Percentiles rank a stretch among this genome's conserved stretches.
phyloP scores from a whole-genome alignment of 1,140 invertebrate genomes.

The Brachionus calyciflorus region DNA sequence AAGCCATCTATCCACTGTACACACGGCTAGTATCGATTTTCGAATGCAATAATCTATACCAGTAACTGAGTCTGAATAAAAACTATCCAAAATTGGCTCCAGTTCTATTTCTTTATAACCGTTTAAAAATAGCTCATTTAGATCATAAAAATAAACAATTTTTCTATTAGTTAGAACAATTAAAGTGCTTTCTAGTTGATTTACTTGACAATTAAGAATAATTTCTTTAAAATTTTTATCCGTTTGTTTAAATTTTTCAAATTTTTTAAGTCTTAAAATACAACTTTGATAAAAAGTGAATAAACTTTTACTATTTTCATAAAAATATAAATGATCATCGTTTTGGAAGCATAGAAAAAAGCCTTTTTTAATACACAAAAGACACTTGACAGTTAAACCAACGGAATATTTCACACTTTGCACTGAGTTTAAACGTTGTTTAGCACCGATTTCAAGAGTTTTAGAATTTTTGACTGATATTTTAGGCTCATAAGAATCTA shows the following conservation, averaged over 20 bases:
- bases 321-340: conserved; percentile 4
- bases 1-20: conserved; percentile 76
- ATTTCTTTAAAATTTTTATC: conserved; percentile 31
- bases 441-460: neutral
- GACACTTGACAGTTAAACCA: neutral
- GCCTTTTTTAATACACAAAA: neutral
- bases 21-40: conserved; percentile 81
- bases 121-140: conserved; percentile 68
- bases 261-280: conserved; percentile 3
- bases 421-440: neutral
- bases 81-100: neutral
- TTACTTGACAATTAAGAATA: neutral
- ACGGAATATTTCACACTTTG: neutral
- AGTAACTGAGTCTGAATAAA: conserved; percentile 73
- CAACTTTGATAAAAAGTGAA: neutral
- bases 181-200: neutral
- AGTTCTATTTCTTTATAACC: neutral
- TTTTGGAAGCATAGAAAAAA: conserved; percentile 15
- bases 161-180: conserved; percentile 47
- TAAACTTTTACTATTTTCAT: neutral
- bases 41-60: conserved; percentile 76
- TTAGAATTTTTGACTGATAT: neutral
- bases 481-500: neutral
- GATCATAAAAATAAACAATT: conserved; percentile 58
- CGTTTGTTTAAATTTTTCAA: conserved; percentile 15